Conservation (phyloP, 2,888 invertebrate genomes). For the Penaeus monodon region DNA sequence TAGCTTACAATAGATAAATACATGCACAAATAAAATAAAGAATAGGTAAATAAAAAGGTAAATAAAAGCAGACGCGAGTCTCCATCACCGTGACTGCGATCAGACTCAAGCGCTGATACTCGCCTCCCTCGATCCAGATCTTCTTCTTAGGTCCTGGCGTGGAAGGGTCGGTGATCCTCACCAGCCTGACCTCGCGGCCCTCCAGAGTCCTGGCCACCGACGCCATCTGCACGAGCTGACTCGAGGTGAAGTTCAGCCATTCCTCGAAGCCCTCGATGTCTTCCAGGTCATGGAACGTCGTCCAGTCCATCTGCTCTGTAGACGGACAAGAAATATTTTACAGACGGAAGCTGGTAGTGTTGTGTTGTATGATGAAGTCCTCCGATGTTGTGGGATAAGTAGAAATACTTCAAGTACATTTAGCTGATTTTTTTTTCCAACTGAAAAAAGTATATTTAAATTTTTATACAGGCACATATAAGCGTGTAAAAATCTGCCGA, state of each 20-base stretch:
- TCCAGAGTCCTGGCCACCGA: slow-evolving; percentile 41
- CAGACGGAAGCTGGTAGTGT: not conserved
- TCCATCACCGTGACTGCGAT: too few species aligned
- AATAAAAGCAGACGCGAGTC: too few species aligned
- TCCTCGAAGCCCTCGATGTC: slow-evolving; percentile 59
- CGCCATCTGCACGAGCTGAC: slow-evolving; percentile 41
- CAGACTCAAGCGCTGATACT: not conserved
- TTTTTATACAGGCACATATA: too few species aligned
- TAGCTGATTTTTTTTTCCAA: too few species aligned
- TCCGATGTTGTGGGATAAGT: too few species aligned
- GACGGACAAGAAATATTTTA: not conserved
- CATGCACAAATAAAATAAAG: too few species aligned
- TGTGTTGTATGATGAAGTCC: too few species aligned
- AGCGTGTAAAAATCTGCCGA: too few species aligned
- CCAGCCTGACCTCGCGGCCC: slow-evolving; percentile 47
- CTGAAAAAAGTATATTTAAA: too few species aligned
- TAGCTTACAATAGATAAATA: too few species aligned
- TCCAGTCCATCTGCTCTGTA: slow-evolving; percentile 61
- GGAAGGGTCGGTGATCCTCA: slow-evolving; percentile 53
- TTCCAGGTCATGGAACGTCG: slow-evolving; percentile 52
- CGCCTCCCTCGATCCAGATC: slow-evolving; percentile 65
- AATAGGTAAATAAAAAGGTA: too few species aligned
- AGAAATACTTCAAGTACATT: too few species aligned
- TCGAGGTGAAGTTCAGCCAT: slow-evolving; percentile 46
- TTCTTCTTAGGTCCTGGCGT: slow-evolving; percentile 55